Conservation (phyloP, 2,797 vertebrate genomes). For the Eulemur coronatus region DNA sequence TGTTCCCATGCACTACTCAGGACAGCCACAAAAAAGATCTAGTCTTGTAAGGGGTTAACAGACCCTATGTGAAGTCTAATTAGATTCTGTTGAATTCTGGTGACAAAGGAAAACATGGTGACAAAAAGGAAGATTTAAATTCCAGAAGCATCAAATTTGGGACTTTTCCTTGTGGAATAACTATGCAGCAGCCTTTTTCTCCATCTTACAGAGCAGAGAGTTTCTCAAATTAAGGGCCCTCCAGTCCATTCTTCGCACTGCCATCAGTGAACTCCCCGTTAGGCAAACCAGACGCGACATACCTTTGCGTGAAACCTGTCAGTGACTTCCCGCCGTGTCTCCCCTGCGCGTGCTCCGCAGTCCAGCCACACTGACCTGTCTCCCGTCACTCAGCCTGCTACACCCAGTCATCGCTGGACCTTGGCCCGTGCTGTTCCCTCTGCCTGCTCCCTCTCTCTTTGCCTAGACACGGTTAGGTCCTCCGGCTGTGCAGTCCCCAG, state of each 20-base stretch:
- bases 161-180: slow-evolving; percentile 37
- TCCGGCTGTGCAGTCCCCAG: neutral
- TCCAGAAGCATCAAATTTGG: slow-evolving; percentile 27
- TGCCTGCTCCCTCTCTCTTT: neutral
- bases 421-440: neutral
- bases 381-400: neutral
- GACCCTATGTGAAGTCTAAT: neutral
- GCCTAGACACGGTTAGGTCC: neutral
- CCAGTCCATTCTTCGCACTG: neutral
- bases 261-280: neutral
- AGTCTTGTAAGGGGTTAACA: neutral
- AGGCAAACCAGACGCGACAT: neutral
- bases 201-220: neutral
- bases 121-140: slow-evolving; percentile 44
- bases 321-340: neutral
- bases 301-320: neutral
- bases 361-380: neutral
- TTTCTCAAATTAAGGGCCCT: slow-evolving; percentile 28
- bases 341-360: neutral
- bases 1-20: neutral
- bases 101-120: neutral
- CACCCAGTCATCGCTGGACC: neutral
- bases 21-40: neutral
- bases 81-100: slow-evolving; percentile 36
- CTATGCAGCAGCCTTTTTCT: slow-evolving; percentile 51